Evolutionary conservation across 2,113 vertebrate species (phyloP), one percentile per base, ranked within the genome.

Genomic region (Elephas maximus): DNA sequence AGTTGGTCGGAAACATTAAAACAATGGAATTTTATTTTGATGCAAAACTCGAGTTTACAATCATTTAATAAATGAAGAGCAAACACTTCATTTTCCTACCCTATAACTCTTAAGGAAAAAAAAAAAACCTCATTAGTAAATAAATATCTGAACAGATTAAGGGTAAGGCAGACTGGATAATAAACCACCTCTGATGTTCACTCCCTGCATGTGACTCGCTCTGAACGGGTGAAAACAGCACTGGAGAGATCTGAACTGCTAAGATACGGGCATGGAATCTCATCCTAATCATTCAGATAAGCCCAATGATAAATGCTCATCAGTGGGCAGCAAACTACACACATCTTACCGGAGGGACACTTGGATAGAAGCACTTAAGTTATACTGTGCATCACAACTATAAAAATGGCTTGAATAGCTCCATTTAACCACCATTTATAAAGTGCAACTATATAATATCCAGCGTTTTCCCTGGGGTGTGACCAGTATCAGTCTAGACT

Each of bases 11-110:
- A 97, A 98, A 96, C 97, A 90, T 98, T 98, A 99, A 99, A 99
- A 99, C 98, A 99, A 98, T 98, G 98, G 97, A 98, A 98, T 98
- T 98, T 99, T 99, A 99, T 99, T 99, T 98, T 97, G 98, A 99
- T 99, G 99, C 98, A 99, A 99, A 99, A 99, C 98, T 98, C 44
- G 96, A 98, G 97, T 99, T 99, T 99, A 99, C 99, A 99, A 98
- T 98, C 98, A 97, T 98, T 99, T 98, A 98, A 98, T 99, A 99
- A 99, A 98, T 98, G 98, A 99, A 98, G 98, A 98, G 97, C 97
- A 98, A 98, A 99, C 98, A 98, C 97, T 98, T 97, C 97, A 98
- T 98, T 98, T 98, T 97, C 97, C 98, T 98, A 98, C 97, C 97
- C 88, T 96, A 94, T 98, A 98, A 98, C 98, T 98, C 98, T 98